These are phyloP conservation scores for Zosterops pallidus DNA, from an alignment of 2,113 vertebrate species.

Conservation along the genomic window DNA sequence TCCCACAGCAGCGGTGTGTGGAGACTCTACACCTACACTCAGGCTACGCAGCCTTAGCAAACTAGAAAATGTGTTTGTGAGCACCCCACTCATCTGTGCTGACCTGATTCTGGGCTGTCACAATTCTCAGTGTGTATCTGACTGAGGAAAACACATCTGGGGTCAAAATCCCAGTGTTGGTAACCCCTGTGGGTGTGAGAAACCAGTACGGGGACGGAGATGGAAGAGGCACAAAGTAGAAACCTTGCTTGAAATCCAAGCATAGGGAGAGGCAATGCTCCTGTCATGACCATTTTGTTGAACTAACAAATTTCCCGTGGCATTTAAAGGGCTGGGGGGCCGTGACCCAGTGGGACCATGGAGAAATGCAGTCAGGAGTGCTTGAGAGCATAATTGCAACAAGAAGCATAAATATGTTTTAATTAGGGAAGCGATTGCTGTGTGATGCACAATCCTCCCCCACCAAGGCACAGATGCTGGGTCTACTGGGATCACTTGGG, in stretches of 20 bases:
- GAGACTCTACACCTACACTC: background rate
- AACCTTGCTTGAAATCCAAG: background rate
- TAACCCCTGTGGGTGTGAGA: background rate
- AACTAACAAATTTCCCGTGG: rapidly evolving
- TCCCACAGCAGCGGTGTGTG: background rate
- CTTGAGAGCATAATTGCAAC: background rate
- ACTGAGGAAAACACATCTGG: background rate
- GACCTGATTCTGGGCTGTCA: background rate
- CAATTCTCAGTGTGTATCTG: background rate
- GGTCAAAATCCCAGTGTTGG: background rate
- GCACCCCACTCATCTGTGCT: background rate
- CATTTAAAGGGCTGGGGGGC: background rate
- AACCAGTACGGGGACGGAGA: background rate
- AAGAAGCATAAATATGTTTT: background rate
- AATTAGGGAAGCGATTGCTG: background rate
- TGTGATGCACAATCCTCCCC: background rate
- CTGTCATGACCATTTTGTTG: background rate
- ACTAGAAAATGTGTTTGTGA: background rate
- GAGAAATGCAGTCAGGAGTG: background rate
- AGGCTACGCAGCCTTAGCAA: background rate
- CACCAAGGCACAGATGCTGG: background rate
- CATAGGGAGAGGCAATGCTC: background rate
- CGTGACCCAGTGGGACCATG: background rate
- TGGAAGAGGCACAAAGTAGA: background rate
- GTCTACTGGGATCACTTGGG: background rate